phyloP scores from a whole-genome alignment of 92 coral and sea anemone genomes.

The Chrysogorgia sp. region DNA sequence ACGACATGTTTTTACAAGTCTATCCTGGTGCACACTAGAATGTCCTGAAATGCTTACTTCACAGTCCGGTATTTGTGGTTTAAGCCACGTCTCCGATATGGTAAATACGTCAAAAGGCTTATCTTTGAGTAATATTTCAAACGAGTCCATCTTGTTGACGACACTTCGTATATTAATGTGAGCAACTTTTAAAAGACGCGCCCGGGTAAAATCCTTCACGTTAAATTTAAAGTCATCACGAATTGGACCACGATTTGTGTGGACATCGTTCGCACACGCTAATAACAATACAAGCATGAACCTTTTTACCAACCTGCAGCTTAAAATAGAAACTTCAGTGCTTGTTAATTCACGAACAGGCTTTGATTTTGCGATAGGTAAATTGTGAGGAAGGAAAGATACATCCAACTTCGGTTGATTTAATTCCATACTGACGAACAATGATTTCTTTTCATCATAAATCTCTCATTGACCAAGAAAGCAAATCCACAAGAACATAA shows the following conservation, averaged over 20 bases:
- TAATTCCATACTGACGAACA: too few species aligned
- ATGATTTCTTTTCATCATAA: too few species aligned
- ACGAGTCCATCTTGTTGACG: neutral
- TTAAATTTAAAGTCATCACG: neutral
- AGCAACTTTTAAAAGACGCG: slow-evolving; percentile 4
- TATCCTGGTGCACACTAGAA: neutral
- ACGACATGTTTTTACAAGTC: neutral
- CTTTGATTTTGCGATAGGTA: neutral
- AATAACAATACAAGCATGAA: slow-evolving; percentile 2
- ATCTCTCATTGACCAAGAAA: too few species aligned
- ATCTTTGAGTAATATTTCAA: slow-evolving; percentile 1
- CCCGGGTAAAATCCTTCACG: slow-evolving; percentile 16
- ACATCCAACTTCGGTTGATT: slow-evolving; percentile 7
- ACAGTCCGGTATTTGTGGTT: slow-evolving; percentile 11
- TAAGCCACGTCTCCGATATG: slow-evolving; percentile 28
- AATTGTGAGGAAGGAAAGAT: neutral
- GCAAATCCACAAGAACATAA: too few species aligned
- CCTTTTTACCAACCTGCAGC: slow-evolving; percentile 8
- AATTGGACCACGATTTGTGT: slow-evolving; percentile 8
- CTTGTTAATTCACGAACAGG: slow-evolving; percentile 5
- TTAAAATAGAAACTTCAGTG: neutral
- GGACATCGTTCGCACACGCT: slow-evolving; percentile 5
- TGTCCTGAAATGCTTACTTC: slow-evolving; percentile 12
- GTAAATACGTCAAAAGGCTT: slow-evolving; percentile 18
- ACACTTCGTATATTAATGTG: slow-evolving; percentile 11